phyloP scores from a whole-genome alignment of 2,797 vertebrate genomes.

The Sandelia bainsii region DNA sequence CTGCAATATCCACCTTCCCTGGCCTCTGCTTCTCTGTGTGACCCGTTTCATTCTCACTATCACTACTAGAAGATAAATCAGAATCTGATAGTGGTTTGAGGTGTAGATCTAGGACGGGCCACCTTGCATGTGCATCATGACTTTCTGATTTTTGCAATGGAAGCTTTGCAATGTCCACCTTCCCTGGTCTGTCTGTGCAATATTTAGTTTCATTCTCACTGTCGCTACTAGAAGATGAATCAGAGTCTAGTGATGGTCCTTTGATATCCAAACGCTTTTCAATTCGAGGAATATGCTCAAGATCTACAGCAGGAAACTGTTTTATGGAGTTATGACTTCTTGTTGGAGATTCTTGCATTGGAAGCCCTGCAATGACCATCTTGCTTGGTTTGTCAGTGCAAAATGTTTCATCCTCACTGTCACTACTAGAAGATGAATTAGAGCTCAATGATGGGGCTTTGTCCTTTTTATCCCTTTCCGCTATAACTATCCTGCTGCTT shows the following conservation, averaged over 20 bases:
- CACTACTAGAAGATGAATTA: conserved; percentile 49
- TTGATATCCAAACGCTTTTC: conserved; percentile 26
- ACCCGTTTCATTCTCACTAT: conserved; percentile 2
- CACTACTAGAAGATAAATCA: conserved; percentile 32
- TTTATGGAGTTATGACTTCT: background rate
- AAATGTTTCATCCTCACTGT: conserved; percentile 24
- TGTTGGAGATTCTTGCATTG: background rate
- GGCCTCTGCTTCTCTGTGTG: background rate
- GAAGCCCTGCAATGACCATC: background rate
- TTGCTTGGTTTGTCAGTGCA: background rate
- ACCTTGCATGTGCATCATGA: background rate
- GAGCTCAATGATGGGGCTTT: background rate
- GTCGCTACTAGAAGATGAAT: conserved; percentile 37
- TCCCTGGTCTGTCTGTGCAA: background rate
- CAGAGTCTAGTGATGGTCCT: background rate
- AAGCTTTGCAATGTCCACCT: background rate
- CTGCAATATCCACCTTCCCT: background rate
- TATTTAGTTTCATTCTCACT: conserved; percentile 23
- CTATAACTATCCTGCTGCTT: background rate
- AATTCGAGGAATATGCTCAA: background rate
- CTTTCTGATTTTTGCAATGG: background rate
- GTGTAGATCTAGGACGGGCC: background rate
- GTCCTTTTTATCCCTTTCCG: background rate
- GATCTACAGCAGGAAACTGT: conserved; percentile 6
- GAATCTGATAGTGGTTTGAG: conserved; percentile 17